A percentile compares a stretch with the other conserved stretches of the same genome.
Conservation (phyloP, 2,797 vertebrate genomes). For the Sorex maritimensis region DNA sequence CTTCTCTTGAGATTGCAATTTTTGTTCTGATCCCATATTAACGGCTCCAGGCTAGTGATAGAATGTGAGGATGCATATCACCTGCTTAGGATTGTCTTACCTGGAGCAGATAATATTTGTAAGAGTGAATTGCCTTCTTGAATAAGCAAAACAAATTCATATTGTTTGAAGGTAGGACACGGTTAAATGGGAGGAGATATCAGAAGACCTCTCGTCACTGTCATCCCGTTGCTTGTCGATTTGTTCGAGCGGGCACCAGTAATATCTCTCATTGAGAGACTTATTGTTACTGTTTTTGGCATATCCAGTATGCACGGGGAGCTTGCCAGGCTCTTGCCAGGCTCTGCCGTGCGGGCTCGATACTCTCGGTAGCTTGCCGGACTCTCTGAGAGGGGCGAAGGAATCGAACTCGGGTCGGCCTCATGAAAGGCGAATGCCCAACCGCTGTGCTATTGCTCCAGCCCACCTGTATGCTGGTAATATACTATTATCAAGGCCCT, state of each 20-base stretch:
- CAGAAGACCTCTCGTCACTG: not conserved
- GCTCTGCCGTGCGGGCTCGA: too few species aligned
- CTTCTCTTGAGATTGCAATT: not conserved
- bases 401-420: too few species aligned
- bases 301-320: too few species aligned
- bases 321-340: too few species aligned
- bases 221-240: too few species aligned
- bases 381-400: too few species aligned
- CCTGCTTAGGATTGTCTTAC: not conserved
- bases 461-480: not conserved
- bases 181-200: rapidly evolving
- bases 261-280: too few species aligned
- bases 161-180: not conserved
- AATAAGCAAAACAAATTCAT: not conserved
- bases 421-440: too few species aligned
- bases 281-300: too few species aligned
- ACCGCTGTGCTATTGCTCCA: too few species aligned
- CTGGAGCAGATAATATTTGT: not conserved
- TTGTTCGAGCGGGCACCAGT: too few species aligned
- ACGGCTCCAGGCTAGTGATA: not conserved
- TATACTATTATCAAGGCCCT: not conserved
- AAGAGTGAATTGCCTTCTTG: not conserved
- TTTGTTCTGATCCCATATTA: not conserved
- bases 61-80: not conserved
- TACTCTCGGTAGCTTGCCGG: too few species aligned